These are phyloP conservation scores for Dioctria rufipes DNA, from an alignment of 2,888 invertebrate species.

Conservation along the genomic window DNA sequence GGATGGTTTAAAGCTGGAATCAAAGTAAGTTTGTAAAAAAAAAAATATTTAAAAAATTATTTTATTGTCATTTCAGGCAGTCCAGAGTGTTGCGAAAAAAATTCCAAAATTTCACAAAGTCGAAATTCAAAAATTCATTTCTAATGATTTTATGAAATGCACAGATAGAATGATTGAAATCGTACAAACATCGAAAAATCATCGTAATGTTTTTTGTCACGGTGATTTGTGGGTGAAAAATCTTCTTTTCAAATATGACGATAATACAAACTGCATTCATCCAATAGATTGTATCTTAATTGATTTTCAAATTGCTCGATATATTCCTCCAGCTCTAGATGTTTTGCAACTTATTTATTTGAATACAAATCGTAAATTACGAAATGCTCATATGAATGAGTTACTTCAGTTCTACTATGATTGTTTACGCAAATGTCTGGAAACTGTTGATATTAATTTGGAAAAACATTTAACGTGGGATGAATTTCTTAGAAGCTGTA, in stretches of 20 bases:
- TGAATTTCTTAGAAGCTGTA: conserved; percentile 67
- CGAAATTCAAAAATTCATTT: conserved; percentile 62
- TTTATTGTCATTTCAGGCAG: conserved; percentile 3
- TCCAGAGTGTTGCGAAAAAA: neutral
- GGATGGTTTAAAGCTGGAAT: conserved; percentile 47
- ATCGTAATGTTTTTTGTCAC: conserved; percentile 72
- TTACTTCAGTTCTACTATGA: conserved; percentile 71
- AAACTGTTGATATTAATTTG: conserved; percentile 61
- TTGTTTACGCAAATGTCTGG: conserved; percentile 63
- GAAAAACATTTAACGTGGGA: conserved; percentile 64
- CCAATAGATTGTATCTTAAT: conserved; percentile 71
- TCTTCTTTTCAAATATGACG: conserved; percentile 66
- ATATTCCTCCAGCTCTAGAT: conserved; percentile 74
- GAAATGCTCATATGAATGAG: conserved; percentile 66
- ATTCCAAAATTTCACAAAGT: conserved; percentile 63
- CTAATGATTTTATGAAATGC: conserved; percentile 61
- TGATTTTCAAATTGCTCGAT: conserved; percentile 75
- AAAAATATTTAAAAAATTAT: neutral
- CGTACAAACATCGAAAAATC: conserved; percentile 64
- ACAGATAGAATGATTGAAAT: conserved; percentile 62
- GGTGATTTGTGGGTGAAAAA: conserved; percentile 70
- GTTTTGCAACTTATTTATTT: conserved; percentile 72
- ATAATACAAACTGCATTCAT: conserved; percentile 62
- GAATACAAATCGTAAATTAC: conserved; percentile 68
- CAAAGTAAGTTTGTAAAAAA: conserved; percentile 29